phyloP scores from a whole-genome alignment of 1,140 invertebrate genomes.

The Brachionus rubens region DNA sequence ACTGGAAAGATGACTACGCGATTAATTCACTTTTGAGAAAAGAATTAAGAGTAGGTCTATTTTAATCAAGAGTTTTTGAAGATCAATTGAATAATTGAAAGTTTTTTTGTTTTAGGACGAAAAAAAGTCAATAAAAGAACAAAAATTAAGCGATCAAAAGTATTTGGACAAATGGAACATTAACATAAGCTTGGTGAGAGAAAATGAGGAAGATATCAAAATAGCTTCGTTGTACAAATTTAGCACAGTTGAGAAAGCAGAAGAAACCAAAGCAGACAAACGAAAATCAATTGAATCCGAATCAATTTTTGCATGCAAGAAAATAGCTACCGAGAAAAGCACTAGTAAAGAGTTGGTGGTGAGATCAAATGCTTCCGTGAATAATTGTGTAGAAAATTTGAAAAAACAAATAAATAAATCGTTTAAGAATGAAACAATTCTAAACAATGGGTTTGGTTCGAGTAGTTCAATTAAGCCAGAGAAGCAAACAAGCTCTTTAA shows the following conservation, averaged over 20 bases:
- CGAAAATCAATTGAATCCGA: conserved; percentile 24
- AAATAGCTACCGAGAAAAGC: background rate
- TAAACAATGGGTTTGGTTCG: background rate
- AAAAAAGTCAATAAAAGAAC: conserved; percentile 71
- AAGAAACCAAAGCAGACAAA: conserved; percentile 5
- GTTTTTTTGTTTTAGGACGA: conserved; percentile 52
- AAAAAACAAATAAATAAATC: background rate
- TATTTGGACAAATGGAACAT: conserved; percentile 75
- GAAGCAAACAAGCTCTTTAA: background rate
- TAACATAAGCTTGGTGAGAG: conserved; percentile 73
- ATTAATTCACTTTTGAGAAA: conserved; percentile 77
- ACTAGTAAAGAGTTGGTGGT: background rate
- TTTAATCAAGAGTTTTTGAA: conserved; percentile 4
- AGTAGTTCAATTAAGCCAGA: background rate
- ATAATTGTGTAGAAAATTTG: background rate
- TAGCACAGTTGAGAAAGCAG: conserved; percentile 49
- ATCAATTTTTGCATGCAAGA: background rate
- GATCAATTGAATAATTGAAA: background rate
- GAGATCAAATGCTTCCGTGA: background rate
- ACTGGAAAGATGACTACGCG: conserved; percentile 83
- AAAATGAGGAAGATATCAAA: conserved; percentile 73
- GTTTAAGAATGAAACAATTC: background rate
- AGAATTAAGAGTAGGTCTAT: conserved; percentile 73
- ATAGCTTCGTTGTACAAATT: conserved; percentile 72
- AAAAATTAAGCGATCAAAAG: conserved; percentile 68